Conservation (phyloP, 2,888 invertebrate genomes). For the Hydrotaea cyrtoneurina region DNA sequence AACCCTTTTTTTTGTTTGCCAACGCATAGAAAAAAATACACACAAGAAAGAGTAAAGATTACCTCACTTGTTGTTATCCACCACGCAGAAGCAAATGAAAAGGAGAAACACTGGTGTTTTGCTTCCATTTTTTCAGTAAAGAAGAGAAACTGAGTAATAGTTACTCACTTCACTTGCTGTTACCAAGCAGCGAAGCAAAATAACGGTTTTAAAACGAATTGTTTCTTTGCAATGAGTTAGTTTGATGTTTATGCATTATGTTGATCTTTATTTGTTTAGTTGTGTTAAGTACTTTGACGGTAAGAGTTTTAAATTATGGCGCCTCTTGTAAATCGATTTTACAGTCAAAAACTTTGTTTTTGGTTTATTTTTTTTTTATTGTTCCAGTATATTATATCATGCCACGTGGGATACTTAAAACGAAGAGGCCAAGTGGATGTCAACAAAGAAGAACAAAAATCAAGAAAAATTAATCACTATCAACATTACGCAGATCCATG, state of each 20-base stretch:
- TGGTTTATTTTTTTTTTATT: too few relatives aligned
- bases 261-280: constrained; percentile 2
- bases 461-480: too few relatives aligned
- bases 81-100: neutral
- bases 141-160: neutral
- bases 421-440: constrained; percentile 7
- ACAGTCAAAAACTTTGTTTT: too few relatives aligned
- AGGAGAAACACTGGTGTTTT: constrained; percentile 3
- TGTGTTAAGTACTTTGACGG: constrained; percentile 13
- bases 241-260: constrained; percentile 20
- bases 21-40: neutral
- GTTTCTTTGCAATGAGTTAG: constrained; percentile 3
- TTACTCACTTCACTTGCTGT: constrained; percentile 10
- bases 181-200: constrained; percentile 11
- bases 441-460: neutral
- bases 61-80: neutral
- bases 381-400: too few relatives aligned
- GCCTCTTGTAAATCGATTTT: constrained; percentile 2
- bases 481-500: too few relatives aligned
- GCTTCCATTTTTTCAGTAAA: constrained; percentile 14
- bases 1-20: neutral
- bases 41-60: too few relatives aligned
- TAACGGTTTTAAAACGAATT: neutral
- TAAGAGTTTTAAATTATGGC: neutral
- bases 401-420: neutral